phyloP scores from a whole-genome alignment of 2,888 invertebrate genomes.

The Micropterix aruncella region DNA sequence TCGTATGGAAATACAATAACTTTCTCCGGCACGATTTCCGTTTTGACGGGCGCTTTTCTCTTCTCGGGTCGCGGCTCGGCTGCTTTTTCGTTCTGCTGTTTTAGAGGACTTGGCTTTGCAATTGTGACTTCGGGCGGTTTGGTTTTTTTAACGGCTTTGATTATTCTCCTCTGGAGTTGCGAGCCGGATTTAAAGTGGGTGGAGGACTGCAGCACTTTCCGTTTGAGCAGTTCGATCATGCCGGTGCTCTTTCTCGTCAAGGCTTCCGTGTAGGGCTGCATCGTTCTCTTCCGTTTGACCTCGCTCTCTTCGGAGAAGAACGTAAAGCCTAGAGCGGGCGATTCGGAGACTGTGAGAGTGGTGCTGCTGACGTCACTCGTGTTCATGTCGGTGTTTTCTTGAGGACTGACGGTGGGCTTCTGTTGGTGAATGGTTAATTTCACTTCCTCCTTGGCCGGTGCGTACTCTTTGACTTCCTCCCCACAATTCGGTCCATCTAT shows the following conservation, averaged over 20 bases:
- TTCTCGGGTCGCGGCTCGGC: background rate
- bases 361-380: background rate
- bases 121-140: background rate
- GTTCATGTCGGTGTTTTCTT: background rate
- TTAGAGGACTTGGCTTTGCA: background rate
- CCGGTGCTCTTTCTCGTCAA: background rate
- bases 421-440: background rate
- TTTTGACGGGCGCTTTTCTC: background rate
- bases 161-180: background rate
- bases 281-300: background rate
- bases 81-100: background rate
- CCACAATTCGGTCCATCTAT: constrained; percentile 29
- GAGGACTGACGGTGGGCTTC: background rate
- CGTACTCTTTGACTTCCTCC: constrained; percentile 1
- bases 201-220: background rate
- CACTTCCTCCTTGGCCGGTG: constrained; percentile 2
- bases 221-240: background rate
- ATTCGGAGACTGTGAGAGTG: background rate
- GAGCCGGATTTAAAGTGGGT: background rate
- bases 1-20: background rate
- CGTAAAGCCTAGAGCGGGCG: background rate
- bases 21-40: background rate
- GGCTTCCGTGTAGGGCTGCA: background rate
- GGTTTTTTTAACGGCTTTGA: background rate
- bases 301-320: background rate